Conservation (phyloP, 1,140 invertebrate genomes). For the Diachasma alloeum region DNA sequence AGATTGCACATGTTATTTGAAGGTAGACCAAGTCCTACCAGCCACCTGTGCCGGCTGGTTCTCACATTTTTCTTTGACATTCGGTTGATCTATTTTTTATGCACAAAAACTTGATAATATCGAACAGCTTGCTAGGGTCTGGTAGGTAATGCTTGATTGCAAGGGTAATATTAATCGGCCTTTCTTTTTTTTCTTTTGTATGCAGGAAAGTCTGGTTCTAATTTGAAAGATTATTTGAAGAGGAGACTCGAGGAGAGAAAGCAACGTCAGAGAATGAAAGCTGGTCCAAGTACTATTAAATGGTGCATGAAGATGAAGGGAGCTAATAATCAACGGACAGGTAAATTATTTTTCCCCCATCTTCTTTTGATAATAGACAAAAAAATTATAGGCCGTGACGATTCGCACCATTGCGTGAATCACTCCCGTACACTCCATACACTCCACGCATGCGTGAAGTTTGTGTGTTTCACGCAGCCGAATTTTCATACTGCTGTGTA, state of each 20-base stretch:
- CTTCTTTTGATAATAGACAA: too few relatives aligned
- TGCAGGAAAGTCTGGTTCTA: constrained; percentile 63
- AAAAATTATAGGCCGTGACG: too few relatives aligned
- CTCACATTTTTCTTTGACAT: constrained; percentile 11
- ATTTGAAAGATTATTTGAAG: constrained; percentile 69
- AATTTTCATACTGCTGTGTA: too few relatives aligned
- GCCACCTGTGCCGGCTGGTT: constrained; percentile 34
- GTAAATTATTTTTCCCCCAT: constrained; percentile 38
- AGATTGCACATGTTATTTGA: constrained; percentile 66
- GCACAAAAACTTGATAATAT: not conserved
- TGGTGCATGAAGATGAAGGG: constrained; percentile 60
- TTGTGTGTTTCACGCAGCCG: too few relatives aligned
- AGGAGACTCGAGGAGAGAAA: constrained; percentile 69
- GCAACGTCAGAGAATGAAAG: constrained; percentile 64
- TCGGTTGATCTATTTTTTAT: constrained; percentile 6
- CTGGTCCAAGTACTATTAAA: constrained; percentile 53
- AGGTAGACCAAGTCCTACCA: constrained; percentile 42
- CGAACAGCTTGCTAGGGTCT: constrained; percentile 44
- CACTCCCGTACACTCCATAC: too few relatives aligned
- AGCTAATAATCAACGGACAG: constrained; percentile 52
- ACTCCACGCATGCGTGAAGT: too few relatives aligned
- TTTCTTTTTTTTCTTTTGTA: constrained; percentile 10
- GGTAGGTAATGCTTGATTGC: constrained; percentile 28
- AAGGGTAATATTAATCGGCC: not conserved
- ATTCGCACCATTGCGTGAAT: too few relatives aligned